Conservation (phyloP, 2,888 invertebrate species). For the Trissolcus brochymenae region DNA sequence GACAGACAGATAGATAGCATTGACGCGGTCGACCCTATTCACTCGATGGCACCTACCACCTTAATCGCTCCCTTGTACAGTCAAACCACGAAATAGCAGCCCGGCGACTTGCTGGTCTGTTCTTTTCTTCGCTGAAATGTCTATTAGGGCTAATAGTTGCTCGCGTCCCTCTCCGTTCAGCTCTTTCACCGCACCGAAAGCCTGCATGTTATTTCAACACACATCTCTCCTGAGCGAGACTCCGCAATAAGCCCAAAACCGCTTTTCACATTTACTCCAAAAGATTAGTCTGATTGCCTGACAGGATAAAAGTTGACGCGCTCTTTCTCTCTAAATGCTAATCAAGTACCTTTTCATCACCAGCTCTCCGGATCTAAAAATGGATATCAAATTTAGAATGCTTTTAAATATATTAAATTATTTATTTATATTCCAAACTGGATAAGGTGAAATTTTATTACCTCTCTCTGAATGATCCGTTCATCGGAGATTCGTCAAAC, state of each 20-base stretch:
- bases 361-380: no score
- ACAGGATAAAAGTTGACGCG: no score
- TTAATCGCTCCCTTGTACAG: slow-evolving; percentile 49
- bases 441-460: neutral
- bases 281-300: no score
- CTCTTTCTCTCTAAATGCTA: no score
- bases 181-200: neutral
- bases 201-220: slow-evolving; percentile 4
- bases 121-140: slow-evolving; percentile 43
- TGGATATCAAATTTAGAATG: no score
- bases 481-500: neutral
- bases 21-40: slow-evolving; percentile 62
- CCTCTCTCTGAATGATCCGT: neutral
- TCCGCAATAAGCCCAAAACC: no score
- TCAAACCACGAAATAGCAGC: slow-evolving; percentile 51
- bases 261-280: no score
- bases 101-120: slow-evolving; percentile 31
- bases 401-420: neutral
- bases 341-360: no score
- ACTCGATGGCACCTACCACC: slow-evolving; percentile 56
- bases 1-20: slow-evolving; percentile 65
- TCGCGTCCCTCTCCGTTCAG: slow-evolving; percentile 4
- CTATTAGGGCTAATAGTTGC: slow-evolving; percentile 50
- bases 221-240: neutral
- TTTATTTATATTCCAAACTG: neutral